Evolutionary conservation across 2,888 invertebrate species (phyloP).

Genomic region (Dryobotodes eremita): DNA sequence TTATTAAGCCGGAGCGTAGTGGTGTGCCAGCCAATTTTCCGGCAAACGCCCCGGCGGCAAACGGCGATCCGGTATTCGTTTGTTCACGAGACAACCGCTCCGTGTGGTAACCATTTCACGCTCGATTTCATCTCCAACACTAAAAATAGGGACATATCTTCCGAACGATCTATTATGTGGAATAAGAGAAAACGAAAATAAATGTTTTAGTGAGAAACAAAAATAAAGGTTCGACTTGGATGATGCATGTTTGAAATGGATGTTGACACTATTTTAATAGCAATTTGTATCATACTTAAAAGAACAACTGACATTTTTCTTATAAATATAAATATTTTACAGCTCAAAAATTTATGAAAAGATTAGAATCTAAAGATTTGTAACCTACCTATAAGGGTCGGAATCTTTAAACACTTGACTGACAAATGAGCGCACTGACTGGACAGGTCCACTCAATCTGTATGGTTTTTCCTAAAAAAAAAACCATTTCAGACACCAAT

Average conservation of each 20-base stretch:
- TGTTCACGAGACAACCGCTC: conserved; percentile 87
- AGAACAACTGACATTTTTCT: neutral
- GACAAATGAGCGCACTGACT: no score
- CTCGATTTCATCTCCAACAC: conserved; percentile 86
- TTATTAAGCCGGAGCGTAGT: conserved; percentile 71
- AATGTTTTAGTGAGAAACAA: conserved; percentile 59
- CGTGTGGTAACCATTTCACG: conserved; percentile 89
- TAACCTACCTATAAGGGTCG: neutral
- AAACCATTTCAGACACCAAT: no score
- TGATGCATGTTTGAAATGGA: conserved; percentile 35
- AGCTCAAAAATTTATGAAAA: neutral
- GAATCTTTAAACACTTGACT: neutral
- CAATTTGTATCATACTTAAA: neutral
- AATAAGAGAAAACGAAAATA: conserved; percentile 71
- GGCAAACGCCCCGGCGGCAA: conserved; percentile 82
- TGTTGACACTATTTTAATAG: conserved; percentile 10
- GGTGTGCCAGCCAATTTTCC: conserved; percentile 86
- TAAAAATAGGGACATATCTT: conserved; percentile 82
- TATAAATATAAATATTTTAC: neutral
- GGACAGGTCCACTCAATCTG: no score
- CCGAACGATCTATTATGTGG: conserved; percentile 75
- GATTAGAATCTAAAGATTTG: neutral
- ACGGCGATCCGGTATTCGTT: conserved; percentile 82
- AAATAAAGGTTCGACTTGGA: conserved; percentile 22
- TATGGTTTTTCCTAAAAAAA: no score